Evolutionary conservation across 2,888 invertebrate species (phyloP), one percentile per base, ranked within the genome.

Genomic region (Linyphia triangularis): DNA sequence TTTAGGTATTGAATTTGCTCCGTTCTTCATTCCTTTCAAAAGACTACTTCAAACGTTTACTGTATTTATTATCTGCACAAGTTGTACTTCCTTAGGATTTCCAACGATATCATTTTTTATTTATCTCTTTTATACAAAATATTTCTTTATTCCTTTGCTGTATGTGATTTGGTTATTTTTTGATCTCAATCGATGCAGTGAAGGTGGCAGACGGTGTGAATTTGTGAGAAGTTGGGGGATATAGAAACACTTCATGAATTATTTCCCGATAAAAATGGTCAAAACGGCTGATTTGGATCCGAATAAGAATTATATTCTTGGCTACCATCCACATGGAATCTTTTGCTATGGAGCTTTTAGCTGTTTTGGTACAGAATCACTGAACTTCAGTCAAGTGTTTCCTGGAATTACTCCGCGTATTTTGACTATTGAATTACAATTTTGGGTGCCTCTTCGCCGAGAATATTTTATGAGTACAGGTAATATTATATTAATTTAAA

Each of bases 261-360:
- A 97, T 92, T 99, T 98, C 92, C 98, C 99, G 0, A 93, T 97
- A 28, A 95, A 95, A 88, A 93, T 98, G 63, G 95, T 96, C 1
- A 97, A 97, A 92, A 97, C 96, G 0, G 95, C 94, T 0, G 96
- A 98, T 2, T 92, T 99, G 81, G 95, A 96, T 91, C 95, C 97
- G 0, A 93, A 95, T 40, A 95, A 94, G 91, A 97, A 97, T 93
- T 98, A 98, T 92, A 93, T 98, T 26, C 95, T 97, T 89, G 97
- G 97, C 6, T 95, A 95, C 88, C 98, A 97, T 93, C 99, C 99
- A 0, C 99, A 99, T 93, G 99, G 99, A 0, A 94, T 98, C 0
- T 93, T 98, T 19, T 95, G 96, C 70, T 94, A 95, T 28, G 97
- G 98, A 0, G 95, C 95, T 0, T 96, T 96, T 90, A 94, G 95